phyloP scores from a whole-genome alignment of 1,140 invertebrate species.

The Trichonephila clavata region DNA sequence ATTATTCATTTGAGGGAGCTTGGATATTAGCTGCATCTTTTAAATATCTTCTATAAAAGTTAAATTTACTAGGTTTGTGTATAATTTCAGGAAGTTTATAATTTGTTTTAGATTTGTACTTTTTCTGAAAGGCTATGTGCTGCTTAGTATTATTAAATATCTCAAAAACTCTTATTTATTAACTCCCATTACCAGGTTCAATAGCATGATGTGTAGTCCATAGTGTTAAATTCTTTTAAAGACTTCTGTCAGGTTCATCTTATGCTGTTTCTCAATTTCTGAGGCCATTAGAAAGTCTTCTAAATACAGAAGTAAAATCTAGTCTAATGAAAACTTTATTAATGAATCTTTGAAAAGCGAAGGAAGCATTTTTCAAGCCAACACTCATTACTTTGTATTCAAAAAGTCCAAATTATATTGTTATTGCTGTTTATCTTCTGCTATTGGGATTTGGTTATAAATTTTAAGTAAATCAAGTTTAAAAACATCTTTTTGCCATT shows the following conservation, averaged over 20 bases:
- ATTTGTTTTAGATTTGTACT: neutral
- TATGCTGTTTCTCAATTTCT: neutral
- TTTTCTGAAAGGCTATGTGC: slow-evolving; percentile 1
- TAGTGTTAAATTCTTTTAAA: neutral
- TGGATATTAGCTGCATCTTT: slow-evolving; percentile 18
- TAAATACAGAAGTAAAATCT: neutral
- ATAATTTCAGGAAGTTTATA: slow-evolving; percentile 25
- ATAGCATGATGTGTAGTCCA: slow-evolving; percentile 26
- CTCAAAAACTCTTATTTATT: slow-evolving; percentile 43
- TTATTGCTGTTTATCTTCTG: neutral
- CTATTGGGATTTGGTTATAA: neutral
- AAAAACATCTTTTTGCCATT: neutral
- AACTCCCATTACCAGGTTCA: neutral
- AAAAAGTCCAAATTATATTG: neutral
- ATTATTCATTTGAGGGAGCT: slow-evolving; percentile 5
- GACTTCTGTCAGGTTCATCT: neutral
- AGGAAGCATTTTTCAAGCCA: neutral
- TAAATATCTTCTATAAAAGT: slow-evolving; percentile 19
- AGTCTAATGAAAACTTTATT: neutral
- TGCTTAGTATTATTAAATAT: neutral
- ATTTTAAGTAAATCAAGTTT: neutral
- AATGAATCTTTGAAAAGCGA: neutral
- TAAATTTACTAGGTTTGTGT: neutral
- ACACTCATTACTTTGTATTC: neutral
- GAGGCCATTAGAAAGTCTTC: neutral